A percentile compares a stretch with the other conserved stretches of the same genome.
Conservation (phyloP, 2,113 vertebrate genomes). For the Pycnonotus jocosus region DNA sequence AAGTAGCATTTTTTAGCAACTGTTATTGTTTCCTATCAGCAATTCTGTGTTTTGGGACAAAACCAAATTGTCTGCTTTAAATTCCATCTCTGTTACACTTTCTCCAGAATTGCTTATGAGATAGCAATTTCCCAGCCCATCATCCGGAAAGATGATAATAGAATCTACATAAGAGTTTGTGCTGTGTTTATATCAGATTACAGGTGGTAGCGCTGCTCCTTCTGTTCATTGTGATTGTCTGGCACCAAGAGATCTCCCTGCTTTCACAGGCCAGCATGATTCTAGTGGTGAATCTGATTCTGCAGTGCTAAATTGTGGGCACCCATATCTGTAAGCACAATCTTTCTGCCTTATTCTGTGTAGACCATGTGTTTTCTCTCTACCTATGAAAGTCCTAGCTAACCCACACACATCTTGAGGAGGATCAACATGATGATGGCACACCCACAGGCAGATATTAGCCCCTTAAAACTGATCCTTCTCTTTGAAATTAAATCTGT, state of each 20-base stretch:
- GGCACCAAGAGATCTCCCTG: neutral
- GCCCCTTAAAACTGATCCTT: neutral
- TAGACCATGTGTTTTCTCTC: neutral
- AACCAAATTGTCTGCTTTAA: conserved; percentile 41
- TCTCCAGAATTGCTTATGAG: neutral
- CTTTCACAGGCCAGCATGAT: neutral
- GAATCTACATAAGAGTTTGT: neutral
- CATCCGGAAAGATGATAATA: neutral
- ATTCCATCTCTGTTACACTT: conserved; percentile 5
- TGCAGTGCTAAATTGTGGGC: neutral
- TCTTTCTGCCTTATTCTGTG: neutral
- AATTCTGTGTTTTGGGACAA: conserved; percentile 30
- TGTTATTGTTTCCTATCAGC: conserved; percentile 17
- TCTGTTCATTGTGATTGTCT: neutral
- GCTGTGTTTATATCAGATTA: neutral
- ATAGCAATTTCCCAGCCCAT: conserved; percentile 33
- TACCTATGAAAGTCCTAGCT: neutral
- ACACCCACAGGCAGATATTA: neutral
- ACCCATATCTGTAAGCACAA: neutral
- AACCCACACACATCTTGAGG: neutral
- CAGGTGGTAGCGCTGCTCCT: neutral
- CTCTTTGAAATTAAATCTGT: neutral
- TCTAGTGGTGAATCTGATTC: neutral
- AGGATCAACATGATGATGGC: neutral
- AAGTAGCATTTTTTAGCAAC: neutral